phyloP scores from a whole-genome alignment of 2,113 vertebrate genomes.

The Egretta garzetta region DNA sequence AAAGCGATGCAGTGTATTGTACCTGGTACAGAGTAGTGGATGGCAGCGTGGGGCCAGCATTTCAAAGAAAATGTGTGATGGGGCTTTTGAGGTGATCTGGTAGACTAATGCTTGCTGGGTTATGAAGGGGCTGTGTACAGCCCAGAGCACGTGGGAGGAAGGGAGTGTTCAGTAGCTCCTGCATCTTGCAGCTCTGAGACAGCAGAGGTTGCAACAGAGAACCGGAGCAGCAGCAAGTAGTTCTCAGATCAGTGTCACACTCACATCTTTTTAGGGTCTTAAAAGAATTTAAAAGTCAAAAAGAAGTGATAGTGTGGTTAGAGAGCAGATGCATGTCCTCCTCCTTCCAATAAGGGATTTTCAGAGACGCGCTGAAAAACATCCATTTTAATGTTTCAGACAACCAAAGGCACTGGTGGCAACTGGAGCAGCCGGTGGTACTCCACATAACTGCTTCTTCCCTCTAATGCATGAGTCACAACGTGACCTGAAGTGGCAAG shows the following conservation, averaged over 20 bases:
- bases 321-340: not conserved
- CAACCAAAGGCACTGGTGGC: not conserved
- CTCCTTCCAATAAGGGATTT: not conserved
- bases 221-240: not conserved
- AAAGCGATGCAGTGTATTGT: accelerated
- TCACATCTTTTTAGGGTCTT: not conserved
- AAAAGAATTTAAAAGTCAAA: not conserved
- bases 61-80: not conserved
- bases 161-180: not conserved
- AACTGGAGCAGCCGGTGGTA: not conserved
- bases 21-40: not conserved
- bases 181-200: not conserved
- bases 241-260: not conserved
- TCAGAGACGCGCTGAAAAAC: not conserved
- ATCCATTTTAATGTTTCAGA: not conserved
- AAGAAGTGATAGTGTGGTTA: not conserved
- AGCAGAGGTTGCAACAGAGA: not conserved
- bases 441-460: not conserved
- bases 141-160: not conserved
- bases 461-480: not conserved
- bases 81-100: not conserved
- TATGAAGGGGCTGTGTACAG: not conserved
- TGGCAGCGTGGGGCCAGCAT: not conserved
- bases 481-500: not conserved
- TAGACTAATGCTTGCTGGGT: not conserved